Base-by-base conservation (phyloP, 37 sponge, comb jelly and placozoan species). In the Crambe crambe region DNA sequence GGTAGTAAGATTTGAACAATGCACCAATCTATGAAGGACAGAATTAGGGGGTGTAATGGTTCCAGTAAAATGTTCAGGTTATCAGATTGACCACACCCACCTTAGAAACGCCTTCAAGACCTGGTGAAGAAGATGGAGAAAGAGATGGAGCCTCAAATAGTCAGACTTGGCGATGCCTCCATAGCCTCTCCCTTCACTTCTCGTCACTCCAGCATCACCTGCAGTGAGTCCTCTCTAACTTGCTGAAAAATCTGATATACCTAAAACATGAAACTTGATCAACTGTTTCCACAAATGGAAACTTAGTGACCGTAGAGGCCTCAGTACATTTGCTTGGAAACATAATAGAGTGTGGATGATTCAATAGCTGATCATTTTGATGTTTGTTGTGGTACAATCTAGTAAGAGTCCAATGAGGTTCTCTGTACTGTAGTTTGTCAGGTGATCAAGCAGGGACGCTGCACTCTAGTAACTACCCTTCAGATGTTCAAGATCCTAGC, bases 401-500 rank as follows among this genome's bases (percentile, higher is more conserved):
- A n/a, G n/a, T n/a, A n/a, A n/a, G n/a, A n/a, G n/a, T n/a, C n/a
- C n/a, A n/a, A n/a, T n/a, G n/a, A n/a, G n/a, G n/a, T n/a, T n/a
- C n/a, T n/a, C n/a, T n/a, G n/a, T n/a, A 57, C 42, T 68, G 15
- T 63, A 90, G 97, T 94, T 17, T 85, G 86, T 72, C 95, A 94
- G 59, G 89, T 96, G 39, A 87, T 96, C 80, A 87, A 80, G 72
- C 94, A 95, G 75, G 98, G 98, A 1, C 88, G 99, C 25, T 96
- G 99, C 35, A 98, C 99, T 1, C 80, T 98, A 57, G 97, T 98
- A 4, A 98, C 99, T 22, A 98, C 97, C 1, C 85, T 96, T 26
- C 99, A 98, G 75, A 98, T 98, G 99, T 98, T 96, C 76, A 98
- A 98, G 95, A 98, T 98, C 64, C 78, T 98, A 38, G 99, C 99